phyloP scores from a whole-genome alignment of 2,113 vertebrate species.

The Peromyscus leucopus region DNA sequence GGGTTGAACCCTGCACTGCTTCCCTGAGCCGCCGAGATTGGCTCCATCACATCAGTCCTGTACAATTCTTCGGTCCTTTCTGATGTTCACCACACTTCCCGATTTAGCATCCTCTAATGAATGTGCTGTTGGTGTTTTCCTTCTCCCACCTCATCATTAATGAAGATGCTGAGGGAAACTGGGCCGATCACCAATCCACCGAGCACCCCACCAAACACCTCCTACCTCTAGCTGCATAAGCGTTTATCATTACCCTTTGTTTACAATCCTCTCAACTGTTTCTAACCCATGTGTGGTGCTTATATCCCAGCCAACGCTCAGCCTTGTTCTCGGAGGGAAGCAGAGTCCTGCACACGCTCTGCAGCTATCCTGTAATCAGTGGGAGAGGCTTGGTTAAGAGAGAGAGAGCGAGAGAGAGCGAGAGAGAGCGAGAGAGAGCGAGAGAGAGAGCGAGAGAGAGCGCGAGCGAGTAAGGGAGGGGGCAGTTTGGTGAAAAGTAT shows the following conservation, averaged over 20 bases:
- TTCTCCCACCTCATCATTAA: slow-evolving; percentile 77
- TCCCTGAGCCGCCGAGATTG: background rate
- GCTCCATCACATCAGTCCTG: background rate
- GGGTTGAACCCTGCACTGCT: background rate
- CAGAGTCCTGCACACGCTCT: background rate
- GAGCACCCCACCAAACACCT: slow-evolving; percentile 68
- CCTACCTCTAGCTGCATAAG: slow-evolving; percentile 62
- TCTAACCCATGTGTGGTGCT: slow-evolving; percentile 58
- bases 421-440: background rate
- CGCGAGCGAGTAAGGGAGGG: background rate
- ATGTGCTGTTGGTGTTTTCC: slow-evolving; percentile 58
- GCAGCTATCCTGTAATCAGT: background rate
- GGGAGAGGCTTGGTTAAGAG: background rate
- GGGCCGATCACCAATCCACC: slow-evolving; percentile 68
- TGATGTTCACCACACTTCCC: slow-evolving; percentile 52
- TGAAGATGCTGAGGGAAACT: slow-evolving; percentile 69
- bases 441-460: no score
- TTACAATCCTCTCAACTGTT: slow-evolving; percentile 70
- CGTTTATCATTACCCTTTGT: slow-evolving; percentile 71
- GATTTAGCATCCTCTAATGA: slow-evolving; percentile 71
- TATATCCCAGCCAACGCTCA: slow-evolving; percentile 31
- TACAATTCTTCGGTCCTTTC: slow-evolving; percentile 52
- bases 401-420: background rate
- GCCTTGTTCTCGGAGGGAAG: background rate
- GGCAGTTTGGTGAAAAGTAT: background rate